A percentile compares a stretch with the other conserved stretches of the same genome.
Conservation (phyloP, 2,888 invertebrate species). For the Nezara viridula region DNA sequence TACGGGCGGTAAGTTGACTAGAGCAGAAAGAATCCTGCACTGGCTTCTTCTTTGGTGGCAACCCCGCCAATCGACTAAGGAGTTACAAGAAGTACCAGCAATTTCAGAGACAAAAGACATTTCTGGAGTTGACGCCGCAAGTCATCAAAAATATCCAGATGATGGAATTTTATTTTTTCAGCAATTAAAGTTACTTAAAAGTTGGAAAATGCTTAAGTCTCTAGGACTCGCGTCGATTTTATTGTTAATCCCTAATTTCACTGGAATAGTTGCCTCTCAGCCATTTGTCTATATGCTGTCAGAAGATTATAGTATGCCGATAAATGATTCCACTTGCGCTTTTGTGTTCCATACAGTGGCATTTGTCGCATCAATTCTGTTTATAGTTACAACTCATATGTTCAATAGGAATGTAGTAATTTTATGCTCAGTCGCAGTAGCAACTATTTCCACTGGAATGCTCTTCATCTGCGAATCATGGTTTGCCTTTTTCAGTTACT, state of each 20-base stretch:
- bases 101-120: neutral
- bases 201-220: neutral
- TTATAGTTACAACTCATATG: neutral
- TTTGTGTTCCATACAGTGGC: neutral
- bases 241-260: neutral
- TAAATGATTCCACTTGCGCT: neutral
- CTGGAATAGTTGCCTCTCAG: neutral
- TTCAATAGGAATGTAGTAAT: neutral
- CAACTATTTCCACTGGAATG: neutral
- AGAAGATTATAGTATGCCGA: neutral
- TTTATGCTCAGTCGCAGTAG: neutral
- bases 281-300: neutral
- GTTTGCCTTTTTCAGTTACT: neutral
- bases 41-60: neutral
- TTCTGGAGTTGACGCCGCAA: too few species aligned
- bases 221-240: neutral
- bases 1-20: neutral
- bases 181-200: neutral
- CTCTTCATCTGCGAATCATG: neutral
- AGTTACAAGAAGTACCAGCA: neutral
- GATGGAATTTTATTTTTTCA: neutral
- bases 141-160: neutral
- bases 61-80: neutral
- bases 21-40: neutral
- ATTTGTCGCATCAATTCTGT: neutral